A percentile compares a stretch with the other conserved stretches of the same genome.
Evolutionary conservation across 2,113 vertebrate species (phyloP).

Genomic region (Cinclus cinclus): DNA sequence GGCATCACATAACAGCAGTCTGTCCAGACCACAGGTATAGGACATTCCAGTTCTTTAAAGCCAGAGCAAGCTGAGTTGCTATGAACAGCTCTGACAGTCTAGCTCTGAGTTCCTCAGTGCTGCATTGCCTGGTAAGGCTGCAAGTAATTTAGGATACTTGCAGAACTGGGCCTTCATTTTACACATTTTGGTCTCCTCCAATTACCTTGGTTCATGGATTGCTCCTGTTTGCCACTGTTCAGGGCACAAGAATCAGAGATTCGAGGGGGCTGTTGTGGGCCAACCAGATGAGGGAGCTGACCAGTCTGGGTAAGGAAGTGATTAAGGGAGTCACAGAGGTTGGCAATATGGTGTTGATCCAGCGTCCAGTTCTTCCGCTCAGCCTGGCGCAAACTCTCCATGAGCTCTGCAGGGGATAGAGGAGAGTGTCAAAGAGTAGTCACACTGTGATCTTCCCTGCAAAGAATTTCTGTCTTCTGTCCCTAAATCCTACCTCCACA

Average conservation of each 20-base stretch:
- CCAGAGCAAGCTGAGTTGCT: background rate
- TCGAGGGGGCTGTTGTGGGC: slow-evolving; percentile 73
- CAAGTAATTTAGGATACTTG: background rate
- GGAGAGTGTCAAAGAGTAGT: background rate
- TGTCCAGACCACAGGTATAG: background rate
- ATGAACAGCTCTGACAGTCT: background rate
- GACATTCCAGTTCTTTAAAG: background rate
- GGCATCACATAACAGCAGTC: background rate
- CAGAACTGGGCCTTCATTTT: background rate
- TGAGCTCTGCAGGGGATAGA: slow-evolving; percentile 69
- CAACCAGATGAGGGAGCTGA: slow-evolving; percentile 75
- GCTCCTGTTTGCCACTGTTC: slow-evolving; percentile 78
- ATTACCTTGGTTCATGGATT: slow-evolving; percentile 80
- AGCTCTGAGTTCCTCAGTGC: background rate
- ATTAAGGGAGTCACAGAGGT: slow-evolving; percentile 82
- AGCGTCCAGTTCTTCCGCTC: slow-evolving; percentile 85
- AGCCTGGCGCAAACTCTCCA: slow-evolving; percentile 83
- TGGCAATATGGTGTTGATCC: slow-evolving; percentile 84
- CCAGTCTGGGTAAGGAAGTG: slow-evolving; percentile 83
- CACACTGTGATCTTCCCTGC: background rate
- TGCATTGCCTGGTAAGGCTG: background rate
- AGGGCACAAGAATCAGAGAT: slow-evolving; percentile 80
- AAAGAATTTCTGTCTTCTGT: background rate
- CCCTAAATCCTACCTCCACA: background rate
- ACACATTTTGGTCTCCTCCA: background rate